phyloP scores from a whole-genome alignment of 2,888 invertebrate species.

The Arge pagana region DNA sequence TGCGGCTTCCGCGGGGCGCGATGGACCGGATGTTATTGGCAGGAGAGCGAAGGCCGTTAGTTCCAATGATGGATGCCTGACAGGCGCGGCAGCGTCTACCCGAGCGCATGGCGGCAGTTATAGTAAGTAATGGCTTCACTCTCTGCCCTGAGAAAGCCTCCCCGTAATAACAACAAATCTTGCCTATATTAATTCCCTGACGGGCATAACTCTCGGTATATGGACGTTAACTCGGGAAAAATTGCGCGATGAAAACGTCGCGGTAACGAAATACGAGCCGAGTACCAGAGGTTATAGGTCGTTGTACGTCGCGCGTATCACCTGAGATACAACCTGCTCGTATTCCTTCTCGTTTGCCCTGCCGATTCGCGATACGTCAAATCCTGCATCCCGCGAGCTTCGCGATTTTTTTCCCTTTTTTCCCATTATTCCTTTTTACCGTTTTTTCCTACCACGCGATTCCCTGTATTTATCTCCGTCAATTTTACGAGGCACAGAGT shows the following conservation, averaged over 20 bases:
- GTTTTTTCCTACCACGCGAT: too few species aligned
- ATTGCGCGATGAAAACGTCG: constrained; percentile 51
- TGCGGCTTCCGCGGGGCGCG: constrained; percentile 35
- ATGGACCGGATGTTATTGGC: constrained; percentile 57
- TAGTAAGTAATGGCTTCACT: constrained; percentile 58
- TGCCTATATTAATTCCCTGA: constrained; percentile 57
- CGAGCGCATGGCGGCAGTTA: constrained; percentile 55
- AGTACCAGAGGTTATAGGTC: constrained; percentile 41
- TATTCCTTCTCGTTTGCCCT: too few species aligned
- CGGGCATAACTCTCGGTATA: constrained; percentile 53
- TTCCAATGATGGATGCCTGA: constrained; percentile 58
- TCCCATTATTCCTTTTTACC: too few species aligned
- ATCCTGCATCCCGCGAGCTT: too few species aligned
- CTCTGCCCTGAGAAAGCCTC: constrained; percentile 53
- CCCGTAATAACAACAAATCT: constrained; percentile 57
- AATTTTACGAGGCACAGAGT: too few species aligned
- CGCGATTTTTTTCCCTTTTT: too few species aligned
- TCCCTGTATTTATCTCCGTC: too few species aligned
- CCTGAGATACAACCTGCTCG: too few species aligned
- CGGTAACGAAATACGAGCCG: constrained; percentile 42
- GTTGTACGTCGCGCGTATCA: constrained; percentile 2
- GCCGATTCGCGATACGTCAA: too few species aligned
- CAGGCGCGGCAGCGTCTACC: constrained; percentile 53
- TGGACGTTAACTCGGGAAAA: constrained; percentile 48
- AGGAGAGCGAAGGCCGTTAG: constrained; percentile 57